phyloP scores from a whole-genome alignment of 2,888 invertebrate species.

The Nemapogon koenigi region DNA sequence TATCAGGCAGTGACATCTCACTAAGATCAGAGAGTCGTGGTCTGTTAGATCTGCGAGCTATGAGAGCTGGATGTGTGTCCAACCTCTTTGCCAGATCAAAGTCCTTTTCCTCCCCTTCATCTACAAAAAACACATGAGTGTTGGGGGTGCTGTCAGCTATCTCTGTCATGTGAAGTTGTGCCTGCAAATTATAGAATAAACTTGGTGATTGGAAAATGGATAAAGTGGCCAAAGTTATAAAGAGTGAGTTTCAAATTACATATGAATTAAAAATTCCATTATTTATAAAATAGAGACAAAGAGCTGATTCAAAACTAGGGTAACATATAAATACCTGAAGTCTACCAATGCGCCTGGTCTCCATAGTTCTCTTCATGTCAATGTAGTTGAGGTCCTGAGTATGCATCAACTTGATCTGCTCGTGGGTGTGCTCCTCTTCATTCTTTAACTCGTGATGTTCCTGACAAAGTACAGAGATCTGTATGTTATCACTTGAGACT shows the following conservation, averaged over 20 bases:
- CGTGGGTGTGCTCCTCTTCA: conserved; percentile 76
- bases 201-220: too few species aligned
- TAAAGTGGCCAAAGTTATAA: too few species aligned
- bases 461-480: too few species aligned
- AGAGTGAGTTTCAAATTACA: too few species aligned
- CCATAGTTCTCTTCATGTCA: conserved; percentile 82
- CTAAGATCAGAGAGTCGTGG: conserved; percentile 66
- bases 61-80: conserved; percentile 75
- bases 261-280: too few species aligned
- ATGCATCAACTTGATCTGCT: conserved; percentile 88
- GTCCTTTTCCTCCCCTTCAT: conserved; percentile 64
- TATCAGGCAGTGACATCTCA: conserved; percentile 62
- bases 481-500: too few species aligned
- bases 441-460: conserved; percentile 73
- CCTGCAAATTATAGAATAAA: too few species aligned
- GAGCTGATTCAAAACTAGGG: too few species aligned
- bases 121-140: conserved; percentile 82
- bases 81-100: conserved; percentile 75
- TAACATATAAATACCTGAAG: too few species aligned
- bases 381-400: conserved; percentile 93
- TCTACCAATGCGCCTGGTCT: conserved; percentile 70
- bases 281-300: too few species aligned
- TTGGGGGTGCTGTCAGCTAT: conserved; percentile 72
- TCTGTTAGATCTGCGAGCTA: conserved; percentile 74
- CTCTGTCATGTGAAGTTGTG: conserved; percentile 83